Base-by-base conservation (phyloP, 2,797 vertebrate species). In the Trachurus trachurus region DNA sequence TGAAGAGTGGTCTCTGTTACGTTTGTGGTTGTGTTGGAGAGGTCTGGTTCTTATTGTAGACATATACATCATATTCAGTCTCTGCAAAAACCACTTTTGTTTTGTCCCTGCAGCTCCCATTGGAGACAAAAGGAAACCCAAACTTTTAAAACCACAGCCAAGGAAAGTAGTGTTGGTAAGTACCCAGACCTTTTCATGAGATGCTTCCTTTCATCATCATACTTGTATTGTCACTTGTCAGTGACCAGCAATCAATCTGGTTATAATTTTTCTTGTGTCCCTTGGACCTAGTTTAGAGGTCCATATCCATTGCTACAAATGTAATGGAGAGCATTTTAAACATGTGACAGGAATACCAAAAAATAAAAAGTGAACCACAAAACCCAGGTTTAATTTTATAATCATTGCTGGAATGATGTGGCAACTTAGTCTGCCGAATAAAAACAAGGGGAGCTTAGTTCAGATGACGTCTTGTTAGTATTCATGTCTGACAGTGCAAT, bases 81-180 rank as follows among this genome's bases (percentile, higher is more conserved):
- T 45, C 19, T 71, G 6, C 2, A 34, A 42, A 77, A 60, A 37
- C 45, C 40, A 62, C 34, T 39, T 81, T 42, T 71, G 11, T 74
- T 82, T 67, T 74, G 26, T 81, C 47, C 91, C 86, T 57, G 42
- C 92, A 98, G 97, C 90, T 82, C 97, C 97, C 37, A 96, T 98
- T 71, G 82, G 92, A 79, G 93, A 94, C 88, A 94, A 96, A 76
- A 90, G 95, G 22, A 98, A 96, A 87, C 95, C 96, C 15, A 99
- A 97, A 93, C 96, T 99, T 92, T 93, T 98, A 95, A 98, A 97
- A 90, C 96, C 96, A 58, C 97, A 98, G 50, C 91, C 93, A 31
- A 96, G 96, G 88, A 99, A 97, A 91, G 50, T 97, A 26, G 42
- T 96, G 31, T 78, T 98, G 97, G 98, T 99, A 89, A 97, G 98